Percentiles rank a stretch among this genome's conserved stretches.
Evolutionary conservation across 2,113 vertebrate genomes (phyloP).

Genomic region (Typhlomys cinereus): DNA sequence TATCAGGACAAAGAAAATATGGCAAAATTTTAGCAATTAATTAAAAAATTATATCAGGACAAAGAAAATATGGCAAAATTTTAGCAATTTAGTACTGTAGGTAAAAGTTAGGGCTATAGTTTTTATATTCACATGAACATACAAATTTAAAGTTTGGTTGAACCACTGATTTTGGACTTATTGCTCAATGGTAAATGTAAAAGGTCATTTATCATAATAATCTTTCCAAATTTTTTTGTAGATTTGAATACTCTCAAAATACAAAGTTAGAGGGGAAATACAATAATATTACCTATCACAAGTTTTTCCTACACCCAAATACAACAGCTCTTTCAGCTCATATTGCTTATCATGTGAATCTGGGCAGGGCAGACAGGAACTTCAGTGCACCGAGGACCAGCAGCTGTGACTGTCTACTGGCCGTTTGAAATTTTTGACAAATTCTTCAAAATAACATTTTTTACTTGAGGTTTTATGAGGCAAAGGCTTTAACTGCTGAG

Average conservation of each 20-base stretch:
- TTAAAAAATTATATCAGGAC: background rate
- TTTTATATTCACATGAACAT: background rate
- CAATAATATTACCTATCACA: slow-evolving; percentile 62
- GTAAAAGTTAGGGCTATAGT: background rate
- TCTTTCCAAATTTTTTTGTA: background rate
- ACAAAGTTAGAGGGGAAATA: slow-evolving; percentile 27
- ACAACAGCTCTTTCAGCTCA: background rate
- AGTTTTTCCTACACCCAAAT: slow-evolving; percentile 50
- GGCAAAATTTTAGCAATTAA: background rate
- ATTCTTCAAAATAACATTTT: too few species aligned
- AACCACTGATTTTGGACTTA: background rate
- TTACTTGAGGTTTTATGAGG: too few species aligned
- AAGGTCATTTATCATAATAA: background rate
- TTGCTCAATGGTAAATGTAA: background rate
- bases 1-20: too few species aligned
- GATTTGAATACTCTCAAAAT: slow-evolving; percentile 20
- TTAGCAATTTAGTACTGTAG: background rate
- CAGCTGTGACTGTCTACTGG: background rate
- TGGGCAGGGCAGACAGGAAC: background rate
- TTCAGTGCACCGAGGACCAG: background rate
- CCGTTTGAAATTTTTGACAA: background rate
- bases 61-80: background rate
- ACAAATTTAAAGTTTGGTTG: background rate
- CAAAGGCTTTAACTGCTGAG: too few species aligned
- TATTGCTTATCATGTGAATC: background rate